Conservation (phyloP, 2,888 invertebrate genomes). For the Synergus umbraculus region DNA sequence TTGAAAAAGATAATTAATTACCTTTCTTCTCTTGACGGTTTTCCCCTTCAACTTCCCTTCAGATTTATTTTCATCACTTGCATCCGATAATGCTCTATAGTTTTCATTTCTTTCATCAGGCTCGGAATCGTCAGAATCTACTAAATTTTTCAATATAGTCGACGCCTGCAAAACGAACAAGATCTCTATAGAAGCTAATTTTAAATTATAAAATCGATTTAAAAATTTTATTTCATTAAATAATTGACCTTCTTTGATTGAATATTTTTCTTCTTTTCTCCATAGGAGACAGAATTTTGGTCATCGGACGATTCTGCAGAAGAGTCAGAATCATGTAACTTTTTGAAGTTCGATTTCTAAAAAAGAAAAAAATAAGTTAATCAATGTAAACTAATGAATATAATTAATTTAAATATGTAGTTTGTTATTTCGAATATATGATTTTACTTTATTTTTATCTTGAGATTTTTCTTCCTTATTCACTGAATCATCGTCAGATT, state of each 20-base stretch:
- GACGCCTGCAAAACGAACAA: neutral
- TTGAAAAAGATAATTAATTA: neutral
- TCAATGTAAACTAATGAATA: neutral
- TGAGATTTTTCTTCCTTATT: slow-evolving; percentile 38
- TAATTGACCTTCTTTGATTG: slow-evolving; percentile 43
- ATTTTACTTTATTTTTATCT: neutral
- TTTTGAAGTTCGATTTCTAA: neutral
- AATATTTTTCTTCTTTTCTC: slow-evolving; percentile 25
- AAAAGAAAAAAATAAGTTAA: neutral
- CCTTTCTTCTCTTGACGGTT: slow-evolving; percentile 3
- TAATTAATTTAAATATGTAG: neutral
- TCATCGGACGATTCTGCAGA: slow-evolving; percentile 8
- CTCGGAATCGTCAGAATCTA: slow-evolving; percentile 23
- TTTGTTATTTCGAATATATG: no score
- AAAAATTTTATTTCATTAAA: slow-evolving; percentile 23
- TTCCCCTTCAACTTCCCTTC: neutral
- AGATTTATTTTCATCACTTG: neutral
- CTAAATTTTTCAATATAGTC: slow-evolving; percentile 7
- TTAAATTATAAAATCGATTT: neutral
- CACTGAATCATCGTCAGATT: slow-evolving; percentile 14
- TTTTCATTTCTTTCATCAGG: slow-evolving; percentile 23
- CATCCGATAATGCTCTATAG: neutral
- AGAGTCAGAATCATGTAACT: slow-evolving; percentile 51
- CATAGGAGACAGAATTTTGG: slow-evolving; percentile 44
- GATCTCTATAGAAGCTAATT: neutral